phyloP scores from a whole-genome alignment of 2,797 vertebrate species.

The Neomorphus geoffroyi region DNA sequence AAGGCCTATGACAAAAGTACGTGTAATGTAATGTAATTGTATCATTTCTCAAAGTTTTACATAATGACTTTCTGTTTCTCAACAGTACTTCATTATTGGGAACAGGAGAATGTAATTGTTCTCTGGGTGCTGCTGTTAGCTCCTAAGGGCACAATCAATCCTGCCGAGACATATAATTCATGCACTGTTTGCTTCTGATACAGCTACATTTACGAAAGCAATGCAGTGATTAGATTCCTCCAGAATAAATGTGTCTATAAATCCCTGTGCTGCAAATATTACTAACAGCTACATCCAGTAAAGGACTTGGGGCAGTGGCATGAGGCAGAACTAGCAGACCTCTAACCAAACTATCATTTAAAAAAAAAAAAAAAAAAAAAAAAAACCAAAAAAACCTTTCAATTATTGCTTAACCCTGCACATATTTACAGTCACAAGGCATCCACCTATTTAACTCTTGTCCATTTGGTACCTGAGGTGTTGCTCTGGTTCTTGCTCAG shows the following conservation, averaged over 20 bases:
- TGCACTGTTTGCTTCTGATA: constrained; percentile 42
- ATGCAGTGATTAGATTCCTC: constrained; percentile 36
- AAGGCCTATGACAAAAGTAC: constrained; percentile 22
- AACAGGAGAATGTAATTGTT: constrained; percentile 45
- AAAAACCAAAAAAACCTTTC: neutral
- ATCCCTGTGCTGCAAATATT: neutral
- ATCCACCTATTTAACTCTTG: neutral
- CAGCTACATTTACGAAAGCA: constrained; percentile 27
- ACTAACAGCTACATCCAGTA: neutral
- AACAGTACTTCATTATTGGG: constrained; percentile 43
- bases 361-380: neutral
- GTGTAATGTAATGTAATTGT: constrained; percentile 38
- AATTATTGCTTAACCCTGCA: neutral
- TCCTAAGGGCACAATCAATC: constrained; percentile 47
- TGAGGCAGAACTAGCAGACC: neutral
- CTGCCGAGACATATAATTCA: constrained; percentile 31
- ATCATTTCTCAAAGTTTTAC: constrained; percentile 62
- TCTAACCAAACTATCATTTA: neutral
- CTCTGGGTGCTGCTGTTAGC: constrained; percentile 49
- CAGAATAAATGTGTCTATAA: constrained; percentile 46
- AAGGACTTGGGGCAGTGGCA: neutral
- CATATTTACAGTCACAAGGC: neutral
- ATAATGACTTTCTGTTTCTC: constrained; percentile 47
- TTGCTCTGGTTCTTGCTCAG: neutral
- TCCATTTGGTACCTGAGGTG: neutral